phyloP scores from a whole-genome alignment of 2,888 invertebrate species.

The Acleris sparsana region DNA sequence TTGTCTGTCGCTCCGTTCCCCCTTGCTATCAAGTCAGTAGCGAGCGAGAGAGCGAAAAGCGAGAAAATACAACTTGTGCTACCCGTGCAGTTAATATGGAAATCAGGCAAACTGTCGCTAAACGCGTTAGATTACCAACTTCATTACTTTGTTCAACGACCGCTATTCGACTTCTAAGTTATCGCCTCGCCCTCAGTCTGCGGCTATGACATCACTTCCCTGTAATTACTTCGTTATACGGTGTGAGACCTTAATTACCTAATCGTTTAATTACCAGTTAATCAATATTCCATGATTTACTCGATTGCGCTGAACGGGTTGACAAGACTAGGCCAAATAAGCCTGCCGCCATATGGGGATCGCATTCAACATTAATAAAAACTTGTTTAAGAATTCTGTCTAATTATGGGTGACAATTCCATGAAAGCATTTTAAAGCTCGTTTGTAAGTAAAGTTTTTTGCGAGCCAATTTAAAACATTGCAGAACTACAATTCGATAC shows the following conservation, averaged over 20 bases:
- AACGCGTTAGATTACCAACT: too few species aligned
- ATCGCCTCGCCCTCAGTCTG: not conserved
- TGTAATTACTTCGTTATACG: slow-evolving; percentile 18
- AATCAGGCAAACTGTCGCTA: too few species aligned
- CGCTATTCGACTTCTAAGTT: slow-evolving; percentile 4
- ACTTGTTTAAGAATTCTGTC: slow-evolving; percentile 13
- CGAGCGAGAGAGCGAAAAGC: too few species aligned
- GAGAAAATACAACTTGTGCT: too few species aligned
- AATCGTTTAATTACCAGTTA: slow-evolving; percentile 37
- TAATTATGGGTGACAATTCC: slow-evolving; percentile 22
- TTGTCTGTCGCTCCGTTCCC: too few species aligned
- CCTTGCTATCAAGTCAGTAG: too few species aligned
- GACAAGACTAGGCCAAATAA: slow-evolving; percentile 22
- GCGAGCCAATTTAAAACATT: not conserved
- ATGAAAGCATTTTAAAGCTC: slow-evolving; percentile 10
- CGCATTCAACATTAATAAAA: slow-evolving; percentile 19
- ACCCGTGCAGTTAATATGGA: too few species aligned
- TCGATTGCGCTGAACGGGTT: slow-evolving; percentile 13
- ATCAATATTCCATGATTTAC: slow-evolving; percentile 35
- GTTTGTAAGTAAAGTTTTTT: slow-evolving; percentile 13
- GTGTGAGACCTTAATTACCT: slow-evolving; percentile 30
- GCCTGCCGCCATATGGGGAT: slow-evolving; percentile 13
- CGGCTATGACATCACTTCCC: slow-evolving; percentile 4
- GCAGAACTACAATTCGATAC: not conserved
- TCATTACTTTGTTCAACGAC: too few species aligned